Conservation (phyloP, 2,113 vertebrate species). For the Sterna hirundo region DNA sequence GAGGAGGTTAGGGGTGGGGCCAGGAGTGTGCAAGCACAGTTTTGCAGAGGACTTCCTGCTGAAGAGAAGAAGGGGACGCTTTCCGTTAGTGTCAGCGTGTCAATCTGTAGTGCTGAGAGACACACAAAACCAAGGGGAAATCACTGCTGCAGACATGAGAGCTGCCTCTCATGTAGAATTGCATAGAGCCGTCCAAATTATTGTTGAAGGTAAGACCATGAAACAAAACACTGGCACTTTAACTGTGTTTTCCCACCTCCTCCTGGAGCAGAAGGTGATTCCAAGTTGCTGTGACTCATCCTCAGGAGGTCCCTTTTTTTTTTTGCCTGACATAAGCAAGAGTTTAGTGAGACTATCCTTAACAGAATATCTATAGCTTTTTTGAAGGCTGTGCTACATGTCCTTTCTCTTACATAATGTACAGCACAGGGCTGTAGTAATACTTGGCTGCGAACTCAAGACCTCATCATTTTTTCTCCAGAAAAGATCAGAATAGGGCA, state of each 20-base stretch:
- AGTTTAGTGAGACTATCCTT: neutral
- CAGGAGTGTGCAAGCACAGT: neutral
- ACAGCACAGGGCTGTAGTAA: neutral
- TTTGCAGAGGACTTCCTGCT: neutral
- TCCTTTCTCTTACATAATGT: neutral
- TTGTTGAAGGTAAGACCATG: neutral
- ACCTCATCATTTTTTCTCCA: neutral
- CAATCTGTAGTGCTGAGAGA: neutral
- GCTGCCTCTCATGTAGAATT: neutral
- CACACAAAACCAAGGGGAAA: neutral
- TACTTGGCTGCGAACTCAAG: neutral
- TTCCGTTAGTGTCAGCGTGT: neutral
- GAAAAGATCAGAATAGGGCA: neutral
- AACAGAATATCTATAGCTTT: neutral
- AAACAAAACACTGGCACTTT: neutral
- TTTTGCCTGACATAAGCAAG: neutral
- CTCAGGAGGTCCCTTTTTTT: conserved; percentile 11
- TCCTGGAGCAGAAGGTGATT: conserved; percentile 12
- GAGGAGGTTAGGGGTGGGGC: neutral
- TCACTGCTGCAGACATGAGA: neutral
- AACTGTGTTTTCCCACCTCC: neutral
- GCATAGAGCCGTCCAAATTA: neutral
- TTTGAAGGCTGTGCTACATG: neutral
- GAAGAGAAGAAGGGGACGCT: neutral
- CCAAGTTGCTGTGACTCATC: conserved; percentile 19